These are phyloP conservation scores for Cartodere bifasciata DNA, from an alignment of 2,888 invertebrate species.

Conservation along the genomic window DNA sequence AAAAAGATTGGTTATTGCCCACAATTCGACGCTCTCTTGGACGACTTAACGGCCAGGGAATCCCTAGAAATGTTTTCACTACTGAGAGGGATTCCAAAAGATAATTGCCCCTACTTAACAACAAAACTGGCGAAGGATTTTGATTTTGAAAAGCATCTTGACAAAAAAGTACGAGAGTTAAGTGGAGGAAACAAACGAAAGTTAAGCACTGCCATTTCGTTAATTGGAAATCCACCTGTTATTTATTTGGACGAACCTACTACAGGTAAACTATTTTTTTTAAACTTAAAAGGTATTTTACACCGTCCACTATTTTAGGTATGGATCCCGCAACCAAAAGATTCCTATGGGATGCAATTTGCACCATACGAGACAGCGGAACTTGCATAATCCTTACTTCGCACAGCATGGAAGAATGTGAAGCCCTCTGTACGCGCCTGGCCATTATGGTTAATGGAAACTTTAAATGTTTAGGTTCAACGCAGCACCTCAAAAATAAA, in stretches of 20 bases:
- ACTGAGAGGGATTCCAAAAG: slow-evolving; percentile 29
- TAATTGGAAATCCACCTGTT: slow-evolving; percentile 37
- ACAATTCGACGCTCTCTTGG: slow-evolving; percentile 37
- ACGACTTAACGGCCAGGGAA: slow-evolving; percentile 36
- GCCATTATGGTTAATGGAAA: slow-evolving; percentile 70
- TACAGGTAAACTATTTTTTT: slow-evolving; percentile 28
- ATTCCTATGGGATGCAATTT: slow-evolving; percentile 60
- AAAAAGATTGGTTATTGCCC: slow-evolving; percentile 43
- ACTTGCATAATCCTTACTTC: slow-evolving; percentile 65
- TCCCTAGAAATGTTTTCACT: slow-evolving; percentile 35
- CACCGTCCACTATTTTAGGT: slow-evolving; percentile 41
- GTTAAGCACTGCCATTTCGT: slow-evolving; percentile 36
- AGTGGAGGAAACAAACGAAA: slow-evolving; percentile 41
- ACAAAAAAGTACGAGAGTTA: slow-evolving; percentile 25
- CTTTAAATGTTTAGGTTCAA: slow-evolving; percentile 60
- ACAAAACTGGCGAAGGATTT: slow-evolving; percentile 25
- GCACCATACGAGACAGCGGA: slow-evolving; percentile 49
- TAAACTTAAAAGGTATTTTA: neutral
- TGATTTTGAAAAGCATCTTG: slow-evolving; percentile 26
- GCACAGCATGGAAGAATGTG: slow-evolving; percentile 73
- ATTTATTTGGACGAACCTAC: slow-evolving; percentile 37
- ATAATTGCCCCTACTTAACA: slow-evolving; percentile 16
- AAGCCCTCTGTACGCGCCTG: slow-evolving; percentile 60
- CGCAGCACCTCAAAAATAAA: slow-evolving; percentile 63
- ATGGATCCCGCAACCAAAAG: slow-evolving; percentile 65